These are phyloP conservation scores for Antechinus stuartii DNA, from an alignment of 2,113 vertebrate species.

Conservation along the genomic window DNA sequence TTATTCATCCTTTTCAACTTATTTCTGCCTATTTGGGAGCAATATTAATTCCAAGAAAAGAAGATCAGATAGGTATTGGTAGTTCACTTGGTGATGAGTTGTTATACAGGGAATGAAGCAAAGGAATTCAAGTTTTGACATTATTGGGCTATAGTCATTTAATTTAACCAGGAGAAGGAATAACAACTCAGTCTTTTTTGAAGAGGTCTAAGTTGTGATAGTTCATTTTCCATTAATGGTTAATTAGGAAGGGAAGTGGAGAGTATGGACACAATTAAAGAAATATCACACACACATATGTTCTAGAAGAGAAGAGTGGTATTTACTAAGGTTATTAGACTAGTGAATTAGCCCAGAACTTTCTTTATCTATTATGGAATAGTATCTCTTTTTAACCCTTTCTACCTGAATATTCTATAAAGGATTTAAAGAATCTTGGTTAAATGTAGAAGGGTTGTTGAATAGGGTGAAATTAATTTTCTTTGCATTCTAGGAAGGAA, in stretches of 20 bases:
- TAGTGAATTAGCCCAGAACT: not conserved
- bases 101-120: not conserved
- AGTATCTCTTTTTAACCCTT: not conserved
- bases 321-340: not conserved
- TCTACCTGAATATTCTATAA: constrained; percentile 7
- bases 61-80: not conserved
- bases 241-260: not conserved
- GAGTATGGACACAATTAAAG: not conserved
- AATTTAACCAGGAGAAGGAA: not conserved
- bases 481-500: constrained; percentile 27
- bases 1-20: not conserved
- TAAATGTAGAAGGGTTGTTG: constrained; percentile 21
- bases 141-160: not conserved
- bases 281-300: not conserved
- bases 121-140: not conserved
- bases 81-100: not conserved
- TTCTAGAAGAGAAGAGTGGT: not conserved
- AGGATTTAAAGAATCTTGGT: not conserved
- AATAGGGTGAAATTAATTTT: not conserved
- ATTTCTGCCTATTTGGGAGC: not conserved
- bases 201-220: not conserved
- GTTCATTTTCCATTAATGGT: not conserved
- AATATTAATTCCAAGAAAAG: not conserved
- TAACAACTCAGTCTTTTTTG: not conserved
- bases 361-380: not conserved